Evolutionary conservation across 2,113 vertebrate species (phyloP).

Genomic region (Uria aalge): DNA sequence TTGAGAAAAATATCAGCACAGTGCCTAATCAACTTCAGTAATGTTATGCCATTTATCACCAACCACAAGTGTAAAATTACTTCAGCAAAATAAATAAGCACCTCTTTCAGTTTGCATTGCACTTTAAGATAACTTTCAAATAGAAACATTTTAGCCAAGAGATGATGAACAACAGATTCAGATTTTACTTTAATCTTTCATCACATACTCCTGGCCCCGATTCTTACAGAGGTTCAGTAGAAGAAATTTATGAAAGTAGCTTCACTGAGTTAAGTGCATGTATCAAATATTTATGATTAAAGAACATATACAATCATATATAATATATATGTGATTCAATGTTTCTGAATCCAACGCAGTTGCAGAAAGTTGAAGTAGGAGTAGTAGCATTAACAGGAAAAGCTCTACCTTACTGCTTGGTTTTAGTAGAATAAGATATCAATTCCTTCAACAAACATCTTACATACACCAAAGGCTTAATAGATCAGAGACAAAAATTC

Average conservation of each 20-base stretch:
- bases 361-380: neutral
- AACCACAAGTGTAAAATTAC: neutral
- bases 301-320: neutral
- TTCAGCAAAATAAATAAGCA: conserved; percentile 1
- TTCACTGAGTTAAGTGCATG: neutral
- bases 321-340: neutral
- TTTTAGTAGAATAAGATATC: neutral
- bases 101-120: neutral
- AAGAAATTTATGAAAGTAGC: neutral
- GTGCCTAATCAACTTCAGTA: conserved; percentile 16
- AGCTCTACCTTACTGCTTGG: neutral
- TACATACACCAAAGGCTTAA: neutral
- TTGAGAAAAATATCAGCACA: conserved; percentile 11
- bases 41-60: neutral
- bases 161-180: neutral
- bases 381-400: neutral
- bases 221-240: neutral
- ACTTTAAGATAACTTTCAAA: neutral
- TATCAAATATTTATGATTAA: neutral
- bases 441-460: neutral
- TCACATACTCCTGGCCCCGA: neutral
- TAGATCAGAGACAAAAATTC: neutral
- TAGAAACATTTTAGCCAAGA: neutral
- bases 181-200: neutral
- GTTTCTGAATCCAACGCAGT: neutral